Conservation (phyloP, 2,113 vertebrate species). For the Pluvianellus socialis region DNA sequence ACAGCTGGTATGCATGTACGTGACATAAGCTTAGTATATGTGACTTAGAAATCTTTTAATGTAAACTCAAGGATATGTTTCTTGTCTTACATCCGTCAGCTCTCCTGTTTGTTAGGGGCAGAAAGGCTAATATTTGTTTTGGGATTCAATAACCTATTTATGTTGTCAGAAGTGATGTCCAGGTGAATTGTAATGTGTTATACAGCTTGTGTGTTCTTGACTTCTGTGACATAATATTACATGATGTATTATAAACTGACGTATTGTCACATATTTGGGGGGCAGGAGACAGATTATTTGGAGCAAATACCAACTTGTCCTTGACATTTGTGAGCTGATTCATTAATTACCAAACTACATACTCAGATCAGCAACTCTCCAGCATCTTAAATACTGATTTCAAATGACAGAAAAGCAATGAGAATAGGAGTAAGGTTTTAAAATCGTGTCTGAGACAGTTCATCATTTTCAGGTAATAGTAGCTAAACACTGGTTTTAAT, state of each 20-base stretch:
- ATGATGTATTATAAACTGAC: neutral
- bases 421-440: neutral
- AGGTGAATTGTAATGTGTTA: neutral
- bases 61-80: neutral
- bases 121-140: neutral
- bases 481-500: neutral
- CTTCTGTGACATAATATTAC: neutral
- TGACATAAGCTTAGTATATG: neutral
- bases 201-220: neutral
- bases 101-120: neutral
- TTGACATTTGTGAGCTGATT: neutral
- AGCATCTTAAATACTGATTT: neutral
- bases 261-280: neutral
- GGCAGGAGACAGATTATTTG: neutral
- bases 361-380: neutral
- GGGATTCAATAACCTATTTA: neutral
- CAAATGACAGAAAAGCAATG: neutral
- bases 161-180: neutral
- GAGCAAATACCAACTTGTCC: neutral
- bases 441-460: neutral
- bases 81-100: neutral
- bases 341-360: neutral
- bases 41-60: neutral
- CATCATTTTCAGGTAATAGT: neutral
- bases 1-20: rapidly evolving